phyloP scores from a whole-genome alignment of 1,140 invertebrate genomes.

The Caenorhabditis briggsae region DNA sequence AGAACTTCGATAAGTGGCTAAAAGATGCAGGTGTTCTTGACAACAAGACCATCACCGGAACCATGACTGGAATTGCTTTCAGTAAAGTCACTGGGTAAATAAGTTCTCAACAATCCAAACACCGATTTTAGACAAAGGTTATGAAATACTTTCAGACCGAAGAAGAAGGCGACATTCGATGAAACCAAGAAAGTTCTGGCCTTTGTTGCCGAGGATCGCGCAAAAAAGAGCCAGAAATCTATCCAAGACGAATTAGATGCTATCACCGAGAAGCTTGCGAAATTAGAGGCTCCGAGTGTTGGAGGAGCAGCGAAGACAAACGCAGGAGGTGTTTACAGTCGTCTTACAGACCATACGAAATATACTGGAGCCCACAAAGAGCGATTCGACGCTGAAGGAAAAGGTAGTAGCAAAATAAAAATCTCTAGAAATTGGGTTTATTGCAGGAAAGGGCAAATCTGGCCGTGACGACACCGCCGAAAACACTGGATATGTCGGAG shows the following conservation, averaged over 20 bases:
- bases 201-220: conserved; percentile 73
- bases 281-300: conserved; percentile 72
- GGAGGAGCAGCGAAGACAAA: conserved; percentile 73
- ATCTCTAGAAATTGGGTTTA: not conserved
- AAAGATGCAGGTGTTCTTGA: conserved; percentile 93
- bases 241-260: conserved; percentile 76
- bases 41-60: conserved; percentile 87
- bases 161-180: conserved; percentile 77
- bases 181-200: conserved; percentile 76
- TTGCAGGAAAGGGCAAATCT: conserved; percentile 78
- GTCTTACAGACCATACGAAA: conserved; percentile 70
- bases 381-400: conserved; percentile 80
- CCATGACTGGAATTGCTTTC: conserved; percentile 79
- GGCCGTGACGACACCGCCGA: conserved; percentile 78
- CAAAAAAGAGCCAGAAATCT: conserved; percentile 71
- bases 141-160: conserved; percentile 67
- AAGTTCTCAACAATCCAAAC: not conserved
- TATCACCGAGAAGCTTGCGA: conserved; percentile 74
- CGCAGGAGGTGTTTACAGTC: conserved; percentile 74
- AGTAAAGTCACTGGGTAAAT: conserved; percentile 77
- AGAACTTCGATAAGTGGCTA: conserved; percentile 94
- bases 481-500: conserved; percentile 80
- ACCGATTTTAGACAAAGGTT: not conserved
- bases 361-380: conserved; percentile 81
- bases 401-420: conserved; percentile 70